A percentile compares a stretch with the other conserved stretches of the same genome.
Evolutionary conservation across 2,888 invertebrate genomes (phyloP).

Genomic region (Lasioglossum villosulum): DNA sequence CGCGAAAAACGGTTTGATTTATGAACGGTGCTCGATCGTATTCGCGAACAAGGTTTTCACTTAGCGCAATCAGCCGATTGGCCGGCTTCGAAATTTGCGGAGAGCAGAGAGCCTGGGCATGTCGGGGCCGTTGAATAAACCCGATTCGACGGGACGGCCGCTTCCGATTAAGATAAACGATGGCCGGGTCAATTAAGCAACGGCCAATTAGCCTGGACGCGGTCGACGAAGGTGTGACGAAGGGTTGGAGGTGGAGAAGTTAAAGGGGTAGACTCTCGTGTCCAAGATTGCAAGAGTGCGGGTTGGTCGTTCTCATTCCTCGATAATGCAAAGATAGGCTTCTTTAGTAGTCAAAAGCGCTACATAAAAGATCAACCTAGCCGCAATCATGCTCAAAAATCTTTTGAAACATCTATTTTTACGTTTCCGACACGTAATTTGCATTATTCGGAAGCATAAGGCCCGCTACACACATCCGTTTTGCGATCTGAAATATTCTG

Average conservation of each 20-base stretch:
- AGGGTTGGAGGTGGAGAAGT: background rate
- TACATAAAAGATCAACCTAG: too few relatives aligned
- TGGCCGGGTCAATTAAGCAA: conserved; percentile 27
- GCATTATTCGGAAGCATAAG: too few relatives aligned
- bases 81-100: conserved; percentile 26
- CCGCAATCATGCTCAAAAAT: too few relatives aligned
- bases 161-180: conserved; percentile 49
- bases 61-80: conserved; percentile 47
- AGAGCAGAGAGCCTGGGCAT: background rate
- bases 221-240: background rate
- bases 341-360: too few relatives aligned
- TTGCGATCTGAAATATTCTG: too few relatives aligned
- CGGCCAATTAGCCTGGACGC: conserved; percentile 29
- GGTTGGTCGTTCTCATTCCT: too few relatives aligned
- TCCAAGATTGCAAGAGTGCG: too few relatives aligned
- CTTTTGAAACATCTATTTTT: too few relatives aligned
- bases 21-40: conserved; percentile 22
- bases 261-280: too few relatives aligned
- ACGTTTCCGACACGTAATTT: too few relatives aligned
- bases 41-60: conserved; percentile 42
- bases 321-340: too few relatives aligned
- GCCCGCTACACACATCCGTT: too few relatives aligned
- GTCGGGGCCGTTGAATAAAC: background rate
- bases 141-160: background rate
- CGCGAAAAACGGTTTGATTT: conserved; percentile 49